Evolutionary conservation across 2,888 invertebrate species (phyloP).

Genomic region (Nudaria mundana): DNA sequence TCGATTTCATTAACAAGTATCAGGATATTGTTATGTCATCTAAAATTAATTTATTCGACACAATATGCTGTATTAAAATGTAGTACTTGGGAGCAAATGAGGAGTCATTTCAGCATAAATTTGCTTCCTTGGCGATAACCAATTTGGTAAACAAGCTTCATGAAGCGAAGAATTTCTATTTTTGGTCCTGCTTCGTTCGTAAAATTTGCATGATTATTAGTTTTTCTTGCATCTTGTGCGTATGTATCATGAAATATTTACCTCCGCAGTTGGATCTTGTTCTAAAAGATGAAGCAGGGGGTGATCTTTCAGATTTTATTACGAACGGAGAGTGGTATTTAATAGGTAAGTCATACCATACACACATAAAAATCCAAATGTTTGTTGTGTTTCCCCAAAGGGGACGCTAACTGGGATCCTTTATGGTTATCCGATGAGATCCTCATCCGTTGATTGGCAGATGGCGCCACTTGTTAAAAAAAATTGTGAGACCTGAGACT

Average conservation of each 20-base stretch:
- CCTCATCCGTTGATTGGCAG: no score
- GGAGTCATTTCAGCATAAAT: constrained; percentile 21
- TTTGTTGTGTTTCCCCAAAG: no score
- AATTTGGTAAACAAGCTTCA: constrained; percentile 17
- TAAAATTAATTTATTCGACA: no score
- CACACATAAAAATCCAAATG: no score
- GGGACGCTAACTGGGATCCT: no score
- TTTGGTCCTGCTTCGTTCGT: constrained; percentile 23
- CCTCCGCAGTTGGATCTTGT: constrained; percentile 93
- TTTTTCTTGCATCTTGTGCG: constrained; percentile 33
- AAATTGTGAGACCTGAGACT: no score
- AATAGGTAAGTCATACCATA: constrained; percentile 88
- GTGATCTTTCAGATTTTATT: constrained; percentile 98
- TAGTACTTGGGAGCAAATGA: constrained; percentile 20
- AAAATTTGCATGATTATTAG: constrained; percentile 23
- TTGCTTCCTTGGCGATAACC: constrained; percentile 19
- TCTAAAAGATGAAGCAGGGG: constrained; percentile 95
- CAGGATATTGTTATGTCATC: no score
- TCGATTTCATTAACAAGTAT: no score
- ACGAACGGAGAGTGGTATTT: constrained; percentile 99
- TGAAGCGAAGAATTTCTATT: constrained; percentile 4
- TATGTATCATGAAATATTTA: constrained; percentile 24
- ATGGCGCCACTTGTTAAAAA: no score
- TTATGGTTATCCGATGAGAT: no score
- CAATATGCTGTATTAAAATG: constrained; percentile 1